Percentiles rank a stretch among this genome's conserved stretches.
Evolutionary conservation across 1,140 invertebrate species (phyloP).

Genomic region (Apis florea): DNA sequence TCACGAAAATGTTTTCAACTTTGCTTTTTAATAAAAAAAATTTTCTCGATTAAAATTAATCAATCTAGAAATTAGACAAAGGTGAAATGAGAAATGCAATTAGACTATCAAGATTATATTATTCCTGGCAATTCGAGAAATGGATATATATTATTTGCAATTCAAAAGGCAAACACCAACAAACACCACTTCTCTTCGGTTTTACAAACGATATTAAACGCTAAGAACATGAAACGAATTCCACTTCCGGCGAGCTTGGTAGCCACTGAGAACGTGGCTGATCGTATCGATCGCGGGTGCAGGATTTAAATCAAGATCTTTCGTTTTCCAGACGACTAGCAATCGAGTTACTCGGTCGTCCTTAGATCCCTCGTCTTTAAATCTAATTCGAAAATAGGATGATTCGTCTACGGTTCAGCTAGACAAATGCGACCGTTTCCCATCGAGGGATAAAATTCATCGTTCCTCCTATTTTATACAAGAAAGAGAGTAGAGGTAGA

Average conservation of each 20-base stretch:
- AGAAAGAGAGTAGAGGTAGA: background rate
- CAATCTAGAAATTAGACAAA: no score
- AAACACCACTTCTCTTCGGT: background rate
- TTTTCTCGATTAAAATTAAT: background rate
- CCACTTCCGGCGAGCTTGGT: background rate
- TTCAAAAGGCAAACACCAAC: background rate
- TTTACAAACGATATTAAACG: constrained; percentile 6
- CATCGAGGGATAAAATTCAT: background rate
- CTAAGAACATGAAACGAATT: background rate
- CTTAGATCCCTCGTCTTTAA: constrained; percentile 16
- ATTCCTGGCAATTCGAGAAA: background rate
- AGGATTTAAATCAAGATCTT: constrained; percentile 12
- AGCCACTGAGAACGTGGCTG: background rate
- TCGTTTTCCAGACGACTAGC: constrained; percentile 1
- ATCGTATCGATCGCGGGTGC: constrained; percentile 3
- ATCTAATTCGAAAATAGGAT: constrained; percentile 5
- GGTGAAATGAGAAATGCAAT: background rate
- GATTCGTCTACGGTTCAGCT: background rate
- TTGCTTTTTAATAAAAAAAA: background rate
- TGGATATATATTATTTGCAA: background rate
- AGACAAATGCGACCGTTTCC: constrained; percentile 6
- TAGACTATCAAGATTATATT: background rate
- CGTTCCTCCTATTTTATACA: no score
- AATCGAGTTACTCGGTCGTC: constrained; percentile 1
- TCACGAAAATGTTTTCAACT: no score